Base-by-base conservation (phyloP, 2,113 vertebrate species). In the Dicentrarchus labrax region DNA sequence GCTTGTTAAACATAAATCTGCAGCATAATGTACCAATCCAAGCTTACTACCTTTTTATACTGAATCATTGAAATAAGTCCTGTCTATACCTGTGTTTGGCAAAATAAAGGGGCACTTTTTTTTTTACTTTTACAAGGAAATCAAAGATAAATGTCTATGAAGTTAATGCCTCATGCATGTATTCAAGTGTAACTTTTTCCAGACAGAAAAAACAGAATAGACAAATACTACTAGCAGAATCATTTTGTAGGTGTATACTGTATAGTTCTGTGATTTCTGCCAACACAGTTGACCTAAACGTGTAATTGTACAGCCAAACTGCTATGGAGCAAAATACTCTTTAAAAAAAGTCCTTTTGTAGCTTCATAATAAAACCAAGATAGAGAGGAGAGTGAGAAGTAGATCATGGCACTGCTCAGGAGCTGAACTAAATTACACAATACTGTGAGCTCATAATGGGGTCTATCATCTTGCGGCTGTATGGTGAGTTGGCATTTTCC, bases 391-490 rank as follows among this genome's bases (percentile, higher is more conserved):
- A 47, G 15, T 8, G 38, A 68, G 39, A 41, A 39, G 10, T 36
- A 47, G 5, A 73, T 73, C 53, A 10, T 7, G 13, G 22, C 36
- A 41, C 30, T 17, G 47, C 48, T 47, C 21, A 21, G 19, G 15
- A 54, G 38, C 45, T n/a, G 17, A 5, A 45, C 62, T 38, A 39
- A 50, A 57, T 70, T 59, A 17, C 41, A 59, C 30, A 70, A 73
- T 68, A 5, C 39, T 62, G 70, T 57, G 45, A 65, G 39, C n/a
- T 53, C 51, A 74, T 66, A 66, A 78, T 57, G 64, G 50, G 54
- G 21, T 60, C 24, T 53, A 60, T 76, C 62, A 61, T 41, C 2
- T 6, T 19, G 24, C 7, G 5, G 66, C n/a, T 70, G 24, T 41
- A 47, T 16, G 15, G 41, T 59, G 53, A 66, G 50, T 38, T 75